Conservation (phyloP, 37 sponge, comb jelly and placozoan species). For the Axinella damicornis region DNA sequence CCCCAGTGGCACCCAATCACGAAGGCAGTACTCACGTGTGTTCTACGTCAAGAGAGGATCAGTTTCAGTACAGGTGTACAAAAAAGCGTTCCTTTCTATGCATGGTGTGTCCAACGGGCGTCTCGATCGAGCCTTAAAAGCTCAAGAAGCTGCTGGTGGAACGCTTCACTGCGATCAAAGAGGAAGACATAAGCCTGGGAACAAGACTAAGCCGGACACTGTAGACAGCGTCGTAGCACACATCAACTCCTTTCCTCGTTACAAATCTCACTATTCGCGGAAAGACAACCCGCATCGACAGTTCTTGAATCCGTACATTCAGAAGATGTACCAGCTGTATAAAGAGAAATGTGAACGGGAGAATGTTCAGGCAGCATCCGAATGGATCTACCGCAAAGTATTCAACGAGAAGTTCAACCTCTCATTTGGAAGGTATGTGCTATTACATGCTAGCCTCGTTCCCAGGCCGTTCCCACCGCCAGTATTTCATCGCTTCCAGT, state of each 20-base stretch:
- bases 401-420: constrained; percentile 39
- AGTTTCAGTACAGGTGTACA: constrained; percentile 15
- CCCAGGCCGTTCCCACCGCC: too few species aligned
- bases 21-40: constrained; percentile 4
- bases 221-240: constrained; percentile 14
- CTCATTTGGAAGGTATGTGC: constrained; percentile 34
- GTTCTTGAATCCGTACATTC: constrained; percentile 9
- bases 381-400: constrained; percentile 45
- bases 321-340: constrained; percentile 49
- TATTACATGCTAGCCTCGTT: constrained; percentile 10
- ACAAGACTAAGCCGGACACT: constrained; percentile 4
- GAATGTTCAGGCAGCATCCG: neutral
- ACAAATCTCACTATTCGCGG: constrained; percentile 57
- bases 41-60: constrained; percentile 15
- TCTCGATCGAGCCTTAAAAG: constrained; percentile 16
- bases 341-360: constrained; percentile 17
- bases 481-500: too few species aligned
- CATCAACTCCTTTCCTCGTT: constrained; percentile 44
- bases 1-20: constrained; percentile 1
- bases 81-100: constrained; percentile 11
- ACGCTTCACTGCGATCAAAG: constrained; percentile 13
- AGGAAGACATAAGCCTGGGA: constrained; percentile 8
- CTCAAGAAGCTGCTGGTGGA: constrained; percentile 5
- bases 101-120: constrained; percentile 5
- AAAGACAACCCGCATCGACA: constrained; percentile 24